Base-by-base conservation (phyloP, 64 coral and sea anemone species). In the Pocillopora damicornis region DNA sequence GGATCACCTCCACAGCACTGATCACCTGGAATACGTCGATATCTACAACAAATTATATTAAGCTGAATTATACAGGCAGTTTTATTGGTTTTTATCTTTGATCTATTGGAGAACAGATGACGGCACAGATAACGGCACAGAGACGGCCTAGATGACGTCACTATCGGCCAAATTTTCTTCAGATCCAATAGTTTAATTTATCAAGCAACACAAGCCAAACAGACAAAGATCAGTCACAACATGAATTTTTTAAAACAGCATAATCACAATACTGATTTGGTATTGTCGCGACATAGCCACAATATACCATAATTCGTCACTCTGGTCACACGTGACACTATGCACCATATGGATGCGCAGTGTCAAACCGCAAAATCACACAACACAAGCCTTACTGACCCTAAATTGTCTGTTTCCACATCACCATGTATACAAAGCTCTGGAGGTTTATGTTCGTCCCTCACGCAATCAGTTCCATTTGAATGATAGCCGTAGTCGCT, bases 21-120 rank as follows among this genome's bases (percentile, higher is more conserved):
- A 59, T 91, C 90, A 37, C 90, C 83, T 16, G 90, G 90, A 51
- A 91, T 35, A 25, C 26, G 90, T 5, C 90, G 90, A 74, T 87
- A 79, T 18, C 90, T 91, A 16, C 0, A 83, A 73, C 11, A 30
- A 87, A 87, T 73, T 35, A 16, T 11, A 79, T 35, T 10, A 79
- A 13, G 77, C 42, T 51, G 42, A 51, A 51, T 51, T 51, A 7
- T 4, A 51, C 6, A 22, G 15, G 64, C 4, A 67, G 6, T 67
- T 67, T 67, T 66, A 66, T 22, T 66, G 15, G 20, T 7, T 51
- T 7, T 2, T 51, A 51, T 4, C 42, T 51, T 4, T 51, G 42
- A 51, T 51, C 42, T 51, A 51, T 51, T 51, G 42, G 42, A 51
- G 7, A 51, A 51, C 42, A 51, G 3, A 51, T 51, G 0, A 51